A percentile compares a stretch with the other conserved stretches of the same genome.
Conservation (phyloP, 2,113 vertebrate species). For the Tyto alba region DNA sequence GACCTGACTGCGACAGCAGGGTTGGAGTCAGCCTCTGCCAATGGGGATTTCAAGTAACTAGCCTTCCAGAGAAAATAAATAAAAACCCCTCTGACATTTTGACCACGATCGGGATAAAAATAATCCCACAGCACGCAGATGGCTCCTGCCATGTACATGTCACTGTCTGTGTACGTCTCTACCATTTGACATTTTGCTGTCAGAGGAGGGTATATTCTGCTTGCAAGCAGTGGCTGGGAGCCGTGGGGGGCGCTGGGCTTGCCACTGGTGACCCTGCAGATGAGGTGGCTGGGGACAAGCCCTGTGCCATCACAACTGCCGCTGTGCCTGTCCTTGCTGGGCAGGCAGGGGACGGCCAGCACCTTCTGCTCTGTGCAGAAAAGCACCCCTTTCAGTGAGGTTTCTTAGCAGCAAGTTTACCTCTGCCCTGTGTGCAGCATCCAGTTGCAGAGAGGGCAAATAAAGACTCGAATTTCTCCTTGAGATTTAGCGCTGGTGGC, state of each 20-base stretch:
- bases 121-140: not conserved
- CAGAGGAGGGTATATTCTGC: not conserved
- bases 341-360: rapidly evolving
- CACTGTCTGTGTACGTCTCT: not conserved
- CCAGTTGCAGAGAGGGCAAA: not conserved
- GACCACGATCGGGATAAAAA: not conserved
- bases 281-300: not conserved
- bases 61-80: not conserved
- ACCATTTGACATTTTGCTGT: not conserved
- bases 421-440: not conserved
- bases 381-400: not conserved
- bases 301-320: rapidly evolving
- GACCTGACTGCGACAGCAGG: not conserved
- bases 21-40: not conserved
- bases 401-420: not conserved
- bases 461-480: not conserved
- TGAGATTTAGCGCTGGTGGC: not conserved
- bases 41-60: not conserved
- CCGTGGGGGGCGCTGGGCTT: rapidly evolving
- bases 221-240: not conserved
- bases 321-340: not conserved
- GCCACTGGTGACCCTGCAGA: not conserved
- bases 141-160: not conserved
- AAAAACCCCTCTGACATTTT: not conserved
- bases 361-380: not conserved